phyloP scores from a whole-genome alignment of 2,797 vertebrate genomes.

The Crypturellus tataupa region DNA sequence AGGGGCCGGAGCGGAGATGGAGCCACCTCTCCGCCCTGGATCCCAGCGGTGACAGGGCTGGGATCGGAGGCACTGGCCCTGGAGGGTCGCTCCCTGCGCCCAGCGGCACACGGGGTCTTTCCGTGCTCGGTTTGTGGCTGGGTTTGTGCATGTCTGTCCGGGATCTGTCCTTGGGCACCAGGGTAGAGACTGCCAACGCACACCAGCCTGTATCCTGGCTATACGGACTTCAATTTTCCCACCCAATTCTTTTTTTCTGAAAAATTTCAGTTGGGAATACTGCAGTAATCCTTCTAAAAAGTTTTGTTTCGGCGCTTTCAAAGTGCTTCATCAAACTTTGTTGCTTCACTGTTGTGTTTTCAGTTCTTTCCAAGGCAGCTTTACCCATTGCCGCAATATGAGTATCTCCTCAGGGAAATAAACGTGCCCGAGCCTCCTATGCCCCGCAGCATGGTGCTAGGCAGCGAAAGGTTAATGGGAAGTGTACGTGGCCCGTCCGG shows the following conservation, averaged over 20 bases:
- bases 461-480: conserved; percentile 6
- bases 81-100: not conserved
- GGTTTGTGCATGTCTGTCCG: not conserved
- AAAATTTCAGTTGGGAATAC: not conserved
- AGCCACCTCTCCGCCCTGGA: too few species aligned
- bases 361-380: not conserved
- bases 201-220: not conserved
- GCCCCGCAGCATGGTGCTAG: not conserved
- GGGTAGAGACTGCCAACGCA: not conserved
- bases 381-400: not conserved
- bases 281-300: not conserved
- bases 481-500: not conserved
- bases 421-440: not conserved
- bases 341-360: not conserved
- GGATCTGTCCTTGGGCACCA: not conserved
- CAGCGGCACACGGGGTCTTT: not conserved
- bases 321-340: not conserved
- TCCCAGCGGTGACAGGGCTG: too few species aligned
- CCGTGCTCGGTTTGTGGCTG: not conserved
- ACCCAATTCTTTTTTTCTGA: not conserved
- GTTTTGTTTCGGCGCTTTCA: not conserved
- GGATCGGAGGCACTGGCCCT: not conserved
- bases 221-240: not conserved
- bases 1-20: not conserved
- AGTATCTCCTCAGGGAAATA: not conserved